phyloP scores from a whole-genome alignment of 2,888 invertebrate species.

The Alsophila aescularia region DNA sequence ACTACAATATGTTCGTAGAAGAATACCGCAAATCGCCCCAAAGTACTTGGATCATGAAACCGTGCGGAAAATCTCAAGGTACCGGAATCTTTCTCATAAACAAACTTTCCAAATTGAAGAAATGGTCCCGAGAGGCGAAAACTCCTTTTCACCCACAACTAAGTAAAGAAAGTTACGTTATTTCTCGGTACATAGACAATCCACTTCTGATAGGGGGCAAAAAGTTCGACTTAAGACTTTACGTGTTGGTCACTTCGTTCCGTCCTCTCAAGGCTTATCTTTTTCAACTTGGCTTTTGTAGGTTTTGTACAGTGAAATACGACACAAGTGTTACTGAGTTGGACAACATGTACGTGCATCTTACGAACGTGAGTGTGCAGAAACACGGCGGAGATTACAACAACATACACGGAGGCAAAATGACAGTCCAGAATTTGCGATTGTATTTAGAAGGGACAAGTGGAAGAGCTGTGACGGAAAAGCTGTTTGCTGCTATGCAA shows the following conservation, averaged over 20 bases:
- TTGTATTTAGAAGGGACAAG: constrained; percentile 95
- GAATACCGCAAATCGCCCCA: constrained; percentile 97
- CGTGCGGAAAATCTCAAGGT: constrained; percentile 97
- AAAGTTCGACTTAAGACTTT: constrained; percentile 96
- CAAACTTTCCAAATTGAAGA: constrained; percentile 96
- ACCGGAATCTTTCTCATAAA: constrained; percentile 98
- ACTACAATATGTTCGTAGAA: constrained; percentile 98
- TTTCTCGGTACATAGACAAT: constrained; percentile 97
- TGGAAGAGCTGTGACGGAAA: constrained; percentile 94
- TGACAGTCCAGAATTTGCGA: constrained; percentile 95
- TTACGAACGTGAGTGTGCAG: constrained; percentile 99
- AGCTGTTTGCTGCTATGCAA: constrained; percentile 93
- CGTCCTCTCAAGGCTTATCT: constrained; percentile 96
- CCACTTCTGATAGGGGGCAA: constrained; percentile 97
- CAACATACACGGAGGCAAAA: constrained; percentile 96
- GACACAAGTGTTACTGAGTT: constrained; percentile 92
- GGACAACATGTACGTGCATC: constrained; percentile 97
- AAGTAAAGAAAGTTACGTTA: constrained; percentile 95
- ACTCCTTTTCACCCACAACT: constrained; percentile 93
- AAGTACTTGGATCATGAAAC: constrained; percentile 99
- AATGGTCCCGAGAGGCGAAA: constrained; percentile 94
- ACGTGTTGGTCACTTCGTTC: constrained; percentile 96
- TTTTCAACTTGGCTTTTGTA: constrained; percentile 96
- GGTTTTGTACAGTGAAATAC: constrained; percentile 98
- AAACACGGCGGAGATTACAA: constrained; percentile 98